Evolutionary conservation across 2,888 invertebrate genomes (phyloP).

Genomic region (Germaria angustata): DNA sequence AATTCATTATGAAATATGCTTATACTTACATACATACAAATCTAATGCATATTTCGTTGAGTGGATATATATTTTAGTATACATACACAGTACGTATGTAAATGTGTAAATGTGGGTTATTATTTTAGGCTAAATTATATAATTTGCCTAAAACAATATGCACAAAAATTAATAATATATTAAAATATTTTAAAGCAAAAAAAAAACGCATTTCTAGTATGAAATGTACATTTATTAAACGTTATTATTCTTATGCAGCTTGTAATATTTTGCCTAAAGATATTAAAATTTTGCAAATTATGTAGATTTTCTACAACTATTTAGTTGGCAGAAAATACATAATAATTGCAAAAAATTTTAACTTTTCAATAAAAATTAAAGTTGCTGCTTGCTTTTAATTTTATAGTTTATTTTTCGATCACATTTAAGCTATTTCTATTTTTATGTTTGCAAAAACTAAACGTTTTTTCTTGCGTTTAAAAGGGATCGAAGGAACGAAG

Average conservation of each 20-base stretch:
- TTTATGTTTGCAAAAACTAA: too few relatives aligned
- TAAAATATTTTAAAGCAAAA: conserved; percentile 1
- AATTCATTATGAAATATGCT: conserved; percentile 34
- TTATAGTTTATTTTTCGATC: neutral
- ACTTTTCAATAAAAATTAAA: neutral
- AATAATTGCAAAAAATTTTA: neutral
- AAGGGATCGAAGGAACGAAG: too few relatives aligned
- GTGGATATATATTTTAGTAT: neutral
- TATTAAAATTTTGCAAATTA: neutral
- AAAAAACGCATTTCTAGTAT: conserved; percentile 9
- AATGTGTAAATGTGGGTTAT: conserved; percentile 54
- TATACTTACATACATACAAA: neutral
- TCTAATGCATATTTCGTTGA: neutral
- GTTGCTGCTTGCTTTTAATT: too few relatives aligned
- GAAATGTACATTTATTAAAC: conserved; percentile 5
- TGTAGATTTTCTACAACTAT: neutral
- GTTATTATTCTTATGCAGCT: neutral
- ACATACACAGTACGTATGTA: neutral
- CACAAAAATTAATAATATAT: neutral
- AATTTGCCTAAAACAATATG: conserved; percentile 49
- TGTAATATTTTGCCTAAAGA: conserved; percentile 8
- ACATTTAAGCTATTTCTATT: neutral
- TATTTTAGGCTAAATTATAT: conserved; percentile 55
- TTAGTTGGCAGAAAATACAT: neutral
- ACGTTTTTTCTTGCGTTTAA: too few relatives aligned